These are phyloP conservation scores for Tipula lateralis DNA, from an alignment of 2,888 invertebrate genomes.

Conservation along the genomic window DNA sequence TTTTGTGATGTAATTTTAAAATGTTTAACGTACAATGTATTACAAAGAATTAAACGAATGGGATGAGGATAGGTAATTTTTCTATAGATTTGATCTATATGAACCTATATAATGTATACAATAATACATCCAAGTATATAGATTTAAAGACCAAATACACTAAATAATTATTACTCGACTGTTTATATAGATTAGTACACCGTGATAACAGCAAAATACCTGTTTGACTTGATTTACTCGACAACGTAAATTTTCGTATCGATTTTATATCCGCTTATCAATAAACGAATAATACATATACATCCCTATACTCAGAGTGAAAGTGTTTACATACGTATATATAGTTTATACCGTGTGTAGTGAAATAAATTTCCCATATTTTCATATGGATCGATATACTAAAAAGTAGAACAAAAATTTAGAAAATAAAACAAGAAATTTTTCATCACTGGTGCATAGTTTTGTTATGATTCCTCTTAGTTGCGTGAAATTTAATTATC, in stretches of 20 bases:
- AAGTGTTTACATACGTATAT: neutral
- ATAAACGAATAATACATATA: neutral
- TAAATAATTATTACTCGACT: neutral
- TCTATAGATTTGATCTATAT: too few relatives aligned
- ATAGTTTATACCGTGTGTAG: too few relatives aligned
- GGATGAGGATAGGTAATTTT: neutral
- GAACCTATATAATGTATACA: too few relatives aligned
- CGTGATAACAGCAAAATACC: neutral
- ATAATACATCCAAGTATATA: neutral
- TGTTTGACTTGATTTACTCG: neutral
- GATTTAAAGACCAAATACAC: neutral
- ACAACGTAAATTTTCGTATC: neutral
- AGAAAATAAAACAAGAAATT: neutral
- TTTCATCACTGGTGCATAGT: neutral
- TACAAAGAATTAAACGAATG: neutral
- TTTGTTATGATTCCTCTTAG: neutral
- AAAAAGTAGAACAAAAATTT: neutral
- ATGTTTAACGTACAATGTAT: neutral
- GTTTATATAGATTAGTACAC: neutral
- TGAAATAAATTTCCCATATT: neutral
- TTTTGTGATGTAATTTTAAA: slow-evolving; percentile 15
- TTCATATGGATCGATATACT: neutral
- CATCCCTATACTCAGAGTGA: neutral
- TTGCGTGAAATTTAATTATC: neutral
- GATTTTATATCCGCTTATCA: neutral